phyloP scores from a whole-genome alignment of 2,888 invertebrate genomes.

The Hirtodrosophila confusa region DNA sequence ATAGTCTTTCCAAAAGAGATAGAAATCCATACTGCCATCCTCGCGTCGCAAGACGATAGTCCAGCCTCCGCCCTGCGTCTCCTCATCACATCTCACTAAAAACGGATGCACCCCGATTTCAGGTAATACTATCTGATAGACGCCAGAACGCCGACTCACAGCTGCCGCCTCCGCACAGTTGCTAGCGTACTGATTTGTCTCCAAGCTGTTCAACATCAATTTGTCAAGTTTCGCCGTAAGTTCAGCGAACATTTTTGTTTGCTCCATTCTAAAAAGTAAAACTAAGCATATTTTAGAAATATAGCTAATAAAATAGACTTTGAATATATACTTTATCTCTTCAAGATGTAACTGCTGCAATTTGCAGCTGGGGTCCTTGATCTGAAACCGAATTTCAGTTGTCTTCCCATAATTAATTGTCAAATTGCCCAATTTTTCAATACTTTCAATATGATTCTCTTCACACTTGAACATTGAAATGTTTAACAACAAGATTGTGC shows the following conservation, averaged over 20 bases:
- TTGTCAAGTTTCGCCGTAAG: slow-evolving; percentile 5
- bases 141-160: slow-evolving; percentile 81
- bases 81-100: slow-evolving; percentile 85
- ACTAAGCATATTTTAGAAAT: neutral
- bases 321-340: slow-evolving; percentile 13
- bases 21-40: slow-evolving; percentile 88
- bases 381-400: slow-evolving; percentile 24
- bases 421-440: slow-evolving; percentile 12
- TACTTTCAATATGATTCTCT: neutral
- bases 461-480: neutral
- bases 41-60: slow-evolving; percentile 88
- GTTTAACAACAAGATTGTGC: neutral
- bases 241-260: slow-evolving; percentile 9
- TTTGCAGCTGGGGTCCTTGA: slow-evolving; percentile 3
- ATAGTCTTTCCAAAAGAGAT: slow-evolving; percentile 87
- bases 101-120: slow-evolving; percentile 85
- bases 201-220: neutral
- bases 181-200: slow-evolving; percentile 9
- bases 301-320: neutral
- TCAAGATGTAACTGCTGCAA: slow-evolving; percentile 7
- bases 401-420: slow-evolving; percentile 23
- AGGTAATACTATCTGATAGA: slow-evolving; percentile 87
- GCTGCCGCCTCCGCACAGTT: slow-evolving; percentile 66
- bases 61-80: slow-evolving; percentile 88
- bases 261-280: slow-evolving; percentile 13